Percentiles rank a stretch among this genome's conserved stretches.
These are phyloP conservation scores for Fregata magnificens DNA, from an alignment of 2,113 vertebrate genomes.

Conservation along the genomic window DNA sequence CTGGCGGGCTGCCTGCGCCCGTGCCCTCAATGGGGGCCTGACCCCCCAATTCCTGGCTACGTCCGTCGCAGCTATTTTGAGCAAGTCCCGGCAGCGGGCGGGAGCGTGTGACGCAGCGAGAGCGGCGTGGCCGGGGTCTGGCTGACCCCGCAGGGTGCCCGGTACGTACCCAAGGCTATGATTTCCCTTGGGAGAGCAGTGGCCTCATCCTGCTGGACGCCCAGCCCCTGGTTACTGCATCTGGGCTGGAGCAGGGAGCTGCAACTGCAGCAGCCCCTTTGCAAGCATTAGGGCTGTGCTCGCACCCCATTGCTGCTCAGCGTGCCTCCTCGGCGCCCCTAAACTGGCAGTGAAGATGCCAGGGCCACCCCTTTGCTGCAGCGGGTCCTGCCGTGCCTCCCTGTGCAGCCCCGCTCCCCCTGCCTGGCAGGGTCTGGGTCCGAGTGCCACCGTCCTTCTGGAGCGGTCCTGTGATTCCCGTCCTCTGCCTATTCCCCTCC, in stretches of 20 bases:
- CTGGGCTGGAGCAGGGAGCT: background rate
- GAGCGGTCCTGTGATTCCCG: background rate
- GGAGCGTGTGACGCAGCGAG: background rate
- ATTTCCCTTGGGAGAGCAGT: background rate
- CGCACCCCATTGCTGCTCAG: background rate
- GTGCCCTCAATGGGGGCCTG: rapidly evolving
- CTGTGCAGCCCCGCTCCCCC: rapidly evolving
- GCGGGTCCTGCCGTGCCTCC: background rate
- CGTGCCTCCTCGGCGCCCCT: background rate
- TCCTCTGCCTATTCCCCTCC: background rate
- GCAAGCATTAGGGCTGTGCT: background rate
- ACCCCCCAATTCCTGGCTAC: background rate
- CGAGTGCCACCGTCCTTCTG: background rate
- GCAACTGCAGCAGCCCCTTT: background rate
- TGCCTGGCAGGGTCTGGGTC: background rate
- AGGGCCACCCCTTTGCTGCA: background rate
- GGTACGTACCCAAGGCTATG: background rate
- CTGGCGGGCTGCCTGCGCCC: background rate
- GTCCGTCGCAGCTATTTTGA: background rate
- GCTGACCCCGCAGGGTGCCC: background rate
- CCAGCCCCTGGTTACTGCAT: background rate
- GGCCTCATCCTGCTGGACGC: background rate
- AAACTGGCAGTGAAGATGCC: background rate
- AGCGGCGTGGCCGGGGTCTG: background rate
- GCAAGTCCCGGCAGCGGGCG: background rate